phyloP scores from a whole-genome alignment of 92 coral and sea anemone genomes.

The Umimayanthus kanabou region DNA sequence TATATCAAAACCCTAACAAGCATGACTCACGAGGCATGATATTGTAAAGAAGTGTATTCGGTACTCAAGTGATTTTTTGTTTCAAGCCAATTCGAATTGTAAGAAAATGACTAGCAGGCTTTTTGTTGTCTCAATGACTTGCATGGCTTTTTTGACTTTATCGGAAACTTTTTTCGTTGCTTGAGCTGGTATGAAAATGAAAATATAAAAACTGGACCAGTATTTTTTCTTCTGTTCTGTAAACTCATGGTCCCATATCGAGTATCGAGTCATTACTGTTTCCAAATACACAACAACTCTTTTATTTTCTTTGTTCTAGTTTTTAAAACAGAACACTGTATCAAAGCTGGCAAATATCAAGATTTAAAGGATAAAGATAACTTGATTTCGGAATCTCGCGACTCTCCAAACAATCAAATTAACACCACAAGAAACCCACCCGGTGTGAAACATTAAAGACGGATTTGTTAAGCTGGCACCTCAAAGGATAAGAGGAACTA shows the following conservation, averaged over 20 bases:
- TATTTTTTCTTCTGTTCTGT: no score
- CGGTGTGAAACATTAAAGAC: slow-evolving; percentile 35
- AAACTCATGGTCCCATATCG: background rate
- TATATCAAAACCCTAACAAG: background rate
- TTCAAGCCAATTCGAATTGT: background rate
- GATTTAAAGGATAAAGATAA: slow-evolving; percentile 9
- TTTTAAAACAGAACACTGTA: background rate
- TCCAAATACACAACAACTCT: background rate
- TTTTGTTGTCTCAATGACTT: no score
- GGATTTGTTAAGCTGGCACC: slow-evolving; percentile 32
- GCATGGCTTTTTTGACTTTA: background rate
- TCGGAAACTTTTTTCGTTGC: background rate
- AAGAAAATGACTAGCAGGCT: background rate
- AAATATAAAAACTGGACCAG: background rate
- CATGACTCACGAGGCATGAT: background rate
- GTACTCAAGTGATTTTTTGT: background rate
- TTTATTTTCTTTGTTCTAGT: background rate
- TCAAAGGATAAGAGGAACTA: background rate
- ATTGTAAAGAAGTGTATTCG: no score
- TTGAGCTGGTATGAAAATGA: background rate
- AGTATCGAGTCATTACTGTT: background rate
- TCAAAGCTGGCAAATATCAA: slow-evolving; percentile 20
- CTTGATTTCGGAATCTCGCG: background rate
- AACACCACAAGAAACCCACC: slow-evolving; percentile 24
- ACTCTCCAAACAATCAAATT: slow-evolving; percentile 23